Evolutionary conservation across 1,140 invertebrate species (phyloP).

Genomic region (Conus ventricosus): DNA sequence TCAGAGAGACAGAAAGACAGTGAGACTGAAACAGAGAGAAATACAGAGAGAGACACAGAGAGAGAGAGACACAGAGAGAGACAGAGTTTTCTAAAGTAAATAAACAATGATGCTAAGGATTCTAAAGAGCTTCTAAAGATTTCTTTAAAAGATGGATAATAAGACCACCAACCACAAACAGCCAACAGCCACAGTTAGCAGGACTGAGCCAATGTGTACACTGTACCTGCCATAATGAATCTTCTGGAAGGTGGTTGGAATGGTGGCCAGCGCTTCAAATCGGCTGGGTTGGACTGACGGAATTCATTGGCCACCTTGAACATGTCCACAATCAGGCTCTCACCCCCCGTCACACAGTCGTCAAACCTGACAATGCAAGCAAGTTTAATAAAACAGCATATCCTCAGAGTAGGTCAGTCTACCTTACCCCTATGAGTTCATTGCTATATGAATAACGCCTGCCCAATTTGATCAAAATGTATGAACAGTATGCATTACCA

Average conservation of each 20-base stretch:
- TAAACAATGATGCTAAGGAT: too few species aligned
- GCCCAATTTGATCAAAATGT: too few species aligned
- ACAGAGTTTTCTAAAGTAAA: neutral
- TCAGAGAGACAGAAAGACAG: neutral
- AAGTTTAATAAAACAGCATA: neutral
- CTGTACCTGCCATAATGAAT: slow-evolving; percentile 60
- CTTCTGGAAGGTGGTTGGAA: slow-evolving; percentile 69
- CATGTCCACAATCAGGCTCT: slow-evolving; percentile 60
- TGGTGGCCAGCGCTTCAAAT: slow-evolving; percentile 53
- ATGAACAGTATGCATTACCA: too few species aligned
- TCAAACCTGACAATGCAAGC: slow-evolving; percentile 57
- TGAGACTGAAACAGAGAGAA: neutral
- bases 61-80: slow-evolving; percentile 1
- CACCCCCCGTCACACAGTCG: slow-evolving; percentile 64
- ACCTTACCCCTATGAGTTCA: neutral
- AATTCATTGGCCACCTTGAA: slow-evolving; percentile 63
- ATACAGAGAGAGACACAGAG: neutral
- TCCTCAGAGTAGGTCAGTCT: neutral
- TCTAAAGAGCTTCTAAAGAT: too few species aligned
- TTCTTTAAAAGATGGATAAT: too few species aligned
- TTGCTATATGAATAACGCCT: too few species aligned
- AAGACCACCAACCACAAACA: too few species aligned
- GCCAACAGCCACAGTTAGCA: too few species aligned
- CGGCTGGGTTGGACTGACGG: slow-evolving; percentile 48
- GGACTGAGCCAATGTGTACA: too few species aligned